A percentile compares a stretch with the other conserved stretches of the same genome.
Conservation (phyloP, 2,113 vertebrate species). For the Mormyrus lacerda region DNA sequence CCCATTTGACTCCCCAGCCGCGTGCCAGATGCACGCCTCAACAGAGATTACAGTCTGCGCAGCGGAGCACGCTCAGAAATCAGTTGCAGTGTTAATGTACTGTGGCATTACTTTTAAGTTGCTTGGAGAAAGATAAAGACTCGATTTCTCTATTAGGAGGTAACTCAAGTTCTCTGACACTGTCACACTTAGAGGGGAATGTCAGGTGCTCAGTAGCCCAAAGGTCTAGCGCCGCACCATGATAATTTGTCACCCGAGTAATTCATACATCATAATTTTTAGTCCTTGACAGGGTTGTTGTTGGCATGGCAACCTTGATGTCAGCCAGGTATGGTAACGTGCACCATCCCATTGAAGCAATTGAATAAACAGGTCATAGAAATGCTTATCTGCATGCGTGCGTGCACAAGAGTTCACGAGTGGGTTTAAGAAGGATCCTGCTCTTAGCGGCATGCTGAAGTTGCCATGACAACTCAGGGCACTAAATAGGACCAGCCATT, state of each 20-base stretch:
- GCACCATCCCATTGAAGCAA: not conserved
- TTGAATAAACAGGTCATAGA: not conserved
- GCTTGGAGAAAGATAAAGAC: not conserved
- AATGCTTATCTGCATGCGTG: not conserved
- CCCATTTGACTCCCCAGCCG: not conserved
- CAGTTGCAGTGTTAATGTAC: not conserved
- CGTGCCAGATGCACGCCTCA: not conserved
- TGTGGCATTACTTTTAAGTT: not conserved
- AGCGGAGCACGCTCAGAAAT: not conserved
- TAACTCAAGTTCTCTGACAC: not conserved
- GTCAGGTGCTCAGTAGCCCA: not conserved
- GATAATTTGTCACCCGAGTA: not conserved
- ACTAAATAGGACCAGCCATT: not conserved
- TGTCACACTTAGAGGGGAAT: not conserved
- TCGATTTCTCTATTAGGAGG: not conserved
- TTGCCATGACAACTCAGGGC: constrained; percentile 6
- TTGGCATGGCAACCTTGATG: constrained; percentile 1
- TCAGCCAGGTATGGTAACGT: not conserved
- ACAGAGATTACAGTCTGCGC: not conserved
- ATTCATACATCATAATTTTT: not conserved
- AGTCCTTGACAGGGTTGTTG: not conserved
- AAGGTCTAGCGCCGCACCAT: not conserved
- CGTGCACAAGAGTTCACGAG: not conserved
- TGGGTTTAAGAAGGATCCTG: not conserved
- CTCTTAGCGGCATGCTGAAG: not conserved